Evolutionary conservation across 2,113 vertebrate species (phyloP).

Genomic region (Sturnira hondurensis): DNA sequence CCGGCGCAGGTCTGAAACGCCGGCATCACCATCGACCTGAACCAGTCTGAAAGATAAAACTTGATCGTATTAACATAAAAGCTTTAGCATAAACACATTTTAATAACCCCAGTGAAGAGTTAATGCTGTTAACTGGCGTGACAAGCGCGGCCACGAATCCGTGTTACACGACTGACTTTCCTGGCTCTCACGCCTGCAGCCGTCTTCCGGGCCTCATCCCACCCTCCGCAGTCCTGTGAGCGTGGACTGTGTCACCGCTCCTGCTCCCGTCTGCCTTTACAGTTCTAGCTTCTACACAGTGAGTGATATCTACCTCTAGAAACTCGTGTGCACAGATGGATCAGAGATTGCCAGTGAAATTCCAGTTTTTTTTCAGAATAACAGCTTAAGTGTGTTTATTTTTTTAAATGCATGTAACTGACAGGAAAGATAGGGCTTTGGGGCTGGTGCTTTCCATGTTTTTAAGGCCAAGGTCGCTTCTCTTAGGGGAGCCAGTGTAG

Average conservation of each 20-base stretch:
- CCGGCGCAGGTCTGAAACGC: background rate
- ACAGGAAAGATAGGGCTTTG: background rate
- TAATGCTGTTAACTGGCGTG: background rate
- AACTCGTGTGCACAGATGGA: background rate
- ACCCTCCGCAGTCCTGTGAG: background rate
- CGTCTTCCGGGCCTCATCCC: background rate
- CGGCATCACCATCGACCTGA: background rate
- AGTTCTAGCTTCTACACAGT: background rate
- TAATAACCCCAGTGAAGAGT: background rate
- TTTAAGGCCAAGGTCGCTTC: background rate
- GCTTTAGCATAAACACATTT: background rate
- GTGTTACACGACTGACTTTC: background rate
- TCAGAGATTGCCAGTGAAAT: background rate
- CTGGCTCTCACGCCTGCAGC: background rate
- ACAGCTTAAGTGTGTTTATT: background rate
- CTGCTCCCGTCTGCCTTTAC: background rate
- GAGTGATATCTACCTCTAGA: background rate
- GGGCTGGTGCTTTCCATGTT: background rate
- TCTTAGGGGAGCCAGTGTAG: background rate
- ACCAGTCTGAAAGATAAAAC: background rate
- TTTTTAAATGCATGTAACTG: background rate
- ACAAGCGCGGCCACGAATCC: too few relatives aligned
- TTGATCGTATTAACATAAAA: background rate
- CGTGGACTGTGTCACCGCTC: too few relatives aligned
- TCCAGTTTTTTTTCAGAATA: background rate